phyloP scores from a whole-genome alignment of 2,113 vertebrate genomes.

The Muntiacus reevesi region DNA sequence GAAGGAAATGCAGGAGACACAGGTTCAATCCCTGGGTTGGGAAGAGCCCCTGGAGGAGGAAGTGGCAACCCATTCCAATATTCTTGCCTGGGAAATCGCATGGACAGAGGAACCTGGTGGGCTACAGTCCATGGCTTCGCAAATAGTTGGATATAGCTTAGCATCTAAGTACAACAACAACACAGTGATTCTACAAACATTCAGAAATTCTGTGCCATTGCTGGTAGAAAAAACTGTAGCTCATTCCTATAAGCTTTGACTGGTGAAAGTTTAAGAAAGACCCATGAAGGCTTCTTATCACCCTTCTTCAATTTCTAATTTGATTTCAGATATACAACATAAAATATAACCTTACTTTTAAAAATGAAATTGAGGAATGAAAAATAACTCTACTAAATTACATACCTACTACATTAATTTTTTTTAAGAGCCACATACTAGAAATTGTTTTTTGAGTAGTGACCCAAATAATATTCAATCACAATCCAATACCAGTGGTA shows the following conservation, averaged over 20 bases:
- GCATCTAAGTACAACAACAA: not conserved
- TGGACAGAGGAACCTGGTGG: not conserved
- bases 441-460: not conserved
- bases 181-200: not conserved
- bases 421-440: not conserved
- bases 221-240: not conserved
- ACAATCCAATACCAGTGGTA: not conserved
- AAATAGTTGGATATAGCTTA: not conserved
- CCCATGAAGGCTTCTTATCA: not conserved
- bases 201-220: not conserved
- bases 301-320: not conserved
- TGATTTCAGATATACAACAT: not conserved
- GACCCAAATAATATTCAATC: conserved; percentile 13
- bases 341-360: not conserved
- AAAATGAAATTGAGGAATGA: not conserved
- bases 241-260: not conserved
- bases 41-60: not conserved
- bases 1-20: not conserved
- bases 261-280: not conserved
- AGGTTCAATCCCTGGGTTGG: not conserved
- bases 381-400: not conserved
- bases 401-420: not conserved
- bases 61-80: not conserved
- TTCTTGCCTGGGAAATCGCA: not conserved
- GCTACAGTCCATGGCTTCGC: not conserved